Evolutionary conservation across 2,888 invertebrate genomes (phyloP).

Genomic region (Rhogogaster chlorosoma): DNA sequence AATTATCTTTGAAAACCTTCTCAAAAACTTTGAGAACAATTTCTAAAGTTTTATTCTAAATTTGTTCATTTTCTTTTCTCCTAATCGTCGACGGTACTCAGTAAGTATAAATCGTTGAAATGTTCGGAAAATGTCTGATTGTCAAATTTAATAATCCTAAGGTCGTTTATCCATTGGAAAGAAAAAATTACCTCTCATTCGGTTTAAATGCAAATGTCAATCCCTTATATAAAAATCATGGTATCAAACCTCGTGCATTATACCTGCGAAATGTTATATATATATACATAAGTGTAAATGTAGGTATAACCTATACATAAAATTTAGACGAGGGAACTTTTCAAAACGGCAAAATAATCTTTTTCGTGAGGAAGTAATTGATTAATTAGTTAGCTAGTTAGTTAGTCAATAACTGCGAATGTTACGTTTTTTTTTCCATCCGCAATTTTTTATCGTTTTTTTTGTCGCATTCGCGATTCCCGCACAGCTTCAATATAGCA

Average conservation of each 20-base stretch:
- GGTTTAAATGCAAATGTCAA: neutral
- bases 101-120: no score
- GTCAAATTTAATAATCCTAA: neutral
- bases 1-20: neutral
- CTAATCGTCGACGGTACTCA: neutral
- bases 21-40: neutral
- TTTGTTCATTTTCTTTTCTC: neutral
- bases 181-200: no score
- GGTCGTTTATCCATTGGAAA: no score
- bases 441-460: neutral
- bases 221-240: neutral
- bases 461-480: neutral
- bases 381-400: neutral
- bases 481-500: neutral
- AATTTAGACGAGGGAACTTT: no score
- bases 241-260: neutral
- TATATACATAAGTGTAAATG: no score
- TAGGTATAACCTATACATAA: no score
- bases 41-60: neutral
- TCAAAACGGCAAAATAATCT: no score
- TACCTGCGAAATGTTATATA: no score
- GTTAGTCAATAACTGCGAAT: neutral
- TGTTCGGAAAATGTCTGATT: neutral
- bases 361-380: neutral
- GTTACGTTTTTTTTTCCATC: neutral